Conservation (phyloP, 2,888 invertebrate species). For the Nomada ferruginata region DNA sequence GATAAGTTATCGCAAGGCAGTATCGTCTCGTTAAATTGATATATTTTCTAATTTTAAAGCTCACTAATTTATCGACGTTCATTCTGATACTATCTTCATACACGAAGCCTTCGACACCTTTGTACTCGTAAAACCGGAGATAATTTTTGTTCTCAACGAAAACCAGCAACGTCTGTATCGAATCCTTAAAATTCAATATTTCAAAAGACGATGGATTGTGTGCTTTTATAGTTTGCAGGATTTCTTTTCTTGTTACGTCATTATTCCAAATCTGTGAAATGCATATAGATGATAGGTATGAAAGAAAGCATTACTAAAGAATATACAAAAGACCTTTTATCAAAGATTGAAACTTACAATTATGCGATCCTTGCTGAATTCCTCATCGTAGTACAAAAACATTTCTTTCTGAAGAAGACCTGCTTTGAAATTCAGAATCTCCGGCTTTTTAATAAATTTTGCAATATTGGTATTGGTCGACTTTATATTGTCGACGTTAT, state of each 20-base stretch:
- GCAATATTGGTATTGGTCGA: not conserved
- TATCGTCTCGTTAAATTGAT: constrained; percentile 65
- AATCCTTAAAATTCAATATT: constrained; percentile 73
- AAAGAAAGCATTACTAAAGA: not conserved
- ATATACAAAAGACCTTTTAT: not conserved
- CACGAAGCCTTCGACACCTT: constrained; percentile 84
- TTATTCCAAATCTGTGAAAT: constrained; percentile 70
- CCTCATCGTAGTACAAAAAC: constrained; percentile 70
- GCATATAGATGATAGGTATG: not conserved
- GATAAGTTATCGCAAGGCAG: constrained; percentile 80
- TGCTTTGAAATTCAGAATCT: constrained; percentile 66
- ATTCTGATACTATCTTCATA: constrained; percentile 80
- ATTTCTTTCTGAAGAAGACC: constrained; percentile 71
- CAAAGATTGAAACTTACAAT: constrained; percentile 70
- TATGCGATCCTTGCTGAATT: constrained; percentile 70
- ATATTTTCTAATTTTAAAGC: constrained; percentile 79
- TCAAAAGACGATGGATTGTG: constrained; percentile 84
- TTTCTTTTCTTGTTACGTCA: constrained; percentile 82
- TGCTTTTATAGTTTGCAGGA: constrained; percentile 85
- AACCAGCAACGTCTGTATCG: constrained; percentile 75
- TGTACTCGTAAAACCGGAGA: constrained; percentile 85
- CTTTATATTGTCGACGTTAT: constrained; percentile 24
- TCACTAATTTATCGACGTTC: constrained; percentile 79
- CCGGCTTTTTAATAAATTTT: constrained; percentile 47
- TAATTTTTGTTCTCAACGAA: constrained; percentile 77